Conservation (phyloP, 2,888 invertebrate genomes). For the Drosophila colorata region DNA sequence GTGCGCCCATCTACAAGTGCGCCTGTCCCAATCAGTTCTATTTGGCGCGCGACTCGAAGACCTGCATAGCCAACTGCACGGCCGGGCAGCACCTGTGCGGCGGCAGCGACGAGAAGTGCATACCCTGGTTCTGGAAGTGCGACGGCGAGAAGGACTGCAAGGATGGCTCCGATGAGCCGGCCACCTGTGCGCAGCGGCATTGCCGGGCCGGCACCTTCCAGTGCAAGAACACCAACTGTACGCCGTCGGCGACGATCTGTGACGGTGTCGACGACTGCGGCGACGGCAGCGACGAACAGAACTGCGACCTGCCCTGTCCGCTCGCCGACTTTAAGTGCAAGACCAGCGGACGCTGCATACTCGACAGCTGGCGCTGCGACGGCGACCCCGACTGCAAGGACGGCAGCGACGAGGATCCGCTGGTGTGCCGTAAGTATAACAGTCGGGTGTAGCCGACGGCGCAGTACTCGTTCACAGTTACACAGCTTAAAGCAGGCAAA, state of each 20-base stretch:
- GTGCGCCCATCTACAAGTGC: slow-evolving; percentile 92
- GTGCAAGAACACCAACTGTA: slow-evolving; percentile 96
- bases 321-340: slow-evolving; percentile 96
- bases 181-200: slow-evolving; percentile 92
- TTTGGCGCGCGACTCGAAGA: slow-evolving; percentile 91
- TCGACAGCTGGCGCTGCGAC: slow-evolving; percentile 96
- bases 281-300: slow-evolving; percentile 94
- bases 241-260: slow-evolving; percentile 96
- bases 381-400: slow-evolving; percentile 97
- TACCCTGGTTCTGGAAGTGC: slow-evolving; percentile 92
- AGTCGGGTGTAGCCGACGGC: too few relatives aligned
- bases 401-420: slow-evolving; percentile 96
- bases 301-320: slow-evolving; percentile 94
- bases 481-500: too few relatives aligned
- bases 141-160: slow-evolving; percentile 97
- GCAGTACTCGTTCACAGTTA: too few relatives aligned
- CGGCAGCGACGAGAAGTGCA: slow-evolving; percentile 89
- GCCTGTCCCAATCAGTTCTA: slow-evolving; percentile 98
- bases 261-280: slow-evolving; percentile 97
- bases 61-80: slow-evolving; percentile 97
- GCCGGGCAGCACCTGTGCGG: slow-evolving; percentile 87
- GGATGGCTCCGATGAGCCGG: slow-evolving; percentile 96
- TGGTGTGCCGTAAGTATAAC: slow-evolving; percentile 90
- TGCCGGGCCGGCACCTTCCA: slow-evolving; percentile 97
- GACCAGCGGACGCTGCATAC: slow-evolving; percentile 94